A percentile compares a stretch with the other conserved stretches of the same genome.
These are phyloP conservation scores for Zelleria hepariella DNA, from an alignment of 2,888 invertebrate genomes.

Conservation along the genomic window DNA sequence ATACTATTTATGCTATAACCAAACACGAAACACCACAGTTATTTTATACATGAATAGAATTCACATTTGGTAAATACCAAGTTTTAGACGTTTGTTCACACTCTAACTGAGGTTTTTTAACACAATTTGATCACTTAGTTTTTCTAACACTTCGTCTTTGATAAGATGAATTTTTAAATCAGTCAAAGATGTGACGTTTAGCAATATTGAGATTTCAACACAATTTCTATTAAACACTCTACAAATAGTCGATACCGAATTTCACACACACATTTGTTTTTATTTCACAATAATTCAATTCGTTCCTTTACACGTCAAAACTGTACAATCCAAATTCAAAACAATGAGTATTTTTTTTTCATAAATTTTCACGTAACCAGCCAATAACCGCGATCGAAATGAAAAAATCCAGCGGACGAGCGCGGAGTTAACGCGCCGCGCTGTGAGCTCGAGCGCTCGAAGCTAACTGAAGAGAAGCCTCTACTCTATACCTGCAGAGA, in stretches of 20 bases:
- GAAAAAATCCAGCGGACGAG: constrained; percentile 6
- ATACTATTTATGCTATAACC: not conserved
- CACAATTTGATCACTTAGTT: no score
- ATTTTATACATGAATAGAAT: not conserved
- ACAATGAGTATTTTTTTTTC: not conserved
- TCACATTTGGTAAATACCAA: not conserved
- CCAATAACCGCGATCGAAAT: constrained; percentile 11
- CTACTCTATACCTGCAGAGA: constrained; percentile 59
- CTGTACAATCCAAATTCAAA: not conserved
- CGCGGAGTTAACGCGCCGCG: constrained; percentile 17
- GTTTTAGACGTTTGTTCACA: not conserved
- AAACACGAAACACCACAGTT: not conserved
- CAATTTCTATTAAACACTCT: not conserved
- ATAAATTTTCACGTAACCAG: constrained; percentile 1
- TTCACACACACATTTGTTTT: not conserved
- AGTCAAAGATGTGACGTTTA: no score
- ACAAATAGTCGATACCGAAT: not conserved
- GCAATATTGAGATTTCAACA: no score
- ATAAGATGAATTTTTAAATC: no score
- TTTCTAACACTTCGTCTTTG: no score
- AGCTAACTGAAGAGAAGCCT: constrained; percentile 40
- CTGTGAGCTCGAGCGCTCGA: constrained; percentile 35
- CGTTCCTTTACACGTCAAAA: not conserved
- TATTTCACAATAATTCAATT: not conserved
- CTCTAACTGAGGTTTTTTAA: not conserved